Conservation (phyloP, 2,113 vertebrate species). For the Conger conger region DNA sequence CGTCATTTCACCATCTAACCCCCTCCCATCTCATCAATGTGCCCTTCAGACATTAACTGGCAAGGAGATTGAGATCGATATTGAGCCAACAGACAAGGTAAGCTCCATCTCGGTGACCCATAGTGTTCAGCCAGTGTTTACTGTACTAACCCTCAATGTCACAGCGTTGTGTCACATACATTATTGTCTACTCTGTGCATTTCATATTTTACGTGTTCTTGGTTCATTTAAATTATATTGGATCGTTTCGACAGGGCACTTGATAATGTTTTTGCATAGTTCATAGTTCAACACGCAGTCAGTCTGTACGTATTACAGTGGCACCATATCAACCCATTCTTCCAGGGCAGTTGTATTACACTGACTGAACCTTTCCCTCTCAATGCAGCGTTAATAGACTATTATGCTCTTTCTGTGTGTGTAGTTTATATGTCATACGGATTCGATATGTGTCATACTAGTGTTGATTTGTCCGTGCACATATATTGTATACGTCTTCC, state of each 20-base stretch:
- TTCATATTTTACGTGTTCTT: background rate
- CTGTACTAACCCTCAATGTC: background rate
- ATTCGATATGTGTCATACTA: too few relatives aligned
- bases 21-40: background rate
- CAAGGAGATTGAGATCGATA: constrained; percentile 93
- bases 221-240: too few relatives aligned
- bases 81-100: constrained; percentile 92
- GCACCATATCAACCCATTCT: background rate
- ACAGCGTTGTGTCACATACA: background rate
- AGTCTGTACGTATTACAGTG: background rate
- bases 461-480: too few relatives aligned
- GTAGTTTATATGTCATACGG: background rate
- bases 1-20: background rate
- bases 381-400: too few relatives aligned
- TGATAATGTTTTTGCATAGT: background rate
- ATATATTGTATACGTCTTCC: too few relatives aligned
- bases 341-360: background rate
- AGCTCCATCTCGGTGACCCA: background rate
- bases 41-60: constrained; percentile 83
- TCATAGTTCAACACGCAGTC: background rate
- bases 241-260: too few relatives aligned
- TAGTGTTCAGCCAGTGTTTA: background rate
- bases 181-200: background rate
- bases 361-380: too few relatives aligned
- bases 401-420: background rate